These are phyloP conservation scores for Channa striata DNA, from an alignment of 2,797 vertebrate genomes.

Conservation along the genomic window DNA sequence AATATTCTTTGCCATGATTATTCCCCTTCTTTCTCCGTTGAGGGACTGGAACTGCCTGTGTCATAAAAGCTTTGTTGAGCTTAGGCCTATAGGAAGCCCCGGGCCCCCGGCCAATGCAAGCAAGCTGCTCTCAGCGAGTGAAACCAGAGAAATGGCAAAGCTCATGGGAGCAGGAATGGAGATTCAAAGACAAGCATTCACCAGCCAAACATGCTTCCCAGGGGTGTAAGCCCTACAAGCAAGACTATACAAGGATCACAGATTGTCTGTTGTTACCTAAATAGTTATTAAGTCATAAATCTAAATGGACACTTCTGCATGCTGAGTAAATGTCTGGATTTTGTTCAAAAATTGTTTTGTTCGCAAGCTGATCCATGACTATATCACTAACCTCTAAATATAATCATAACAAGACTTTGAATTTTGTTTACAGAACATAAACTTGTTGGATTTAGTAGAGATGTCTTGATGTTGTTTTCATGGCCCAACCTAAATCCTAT, in stretches of 20 bases:
- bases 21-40: conserved; percentile 44
- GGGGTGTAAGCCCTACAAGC: conserved; percentile 43
- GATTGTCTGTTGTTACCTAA: conserved; percentile 37
- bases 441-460: no score
- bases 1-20: conserved; percentile 35
- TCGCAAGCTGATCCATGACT: background rate
- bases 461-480: no score
- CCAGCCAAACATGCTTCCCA: conserved; percentile 47
- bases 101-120: conserved; percentile 45
- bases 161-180: conserved; percentile 60
- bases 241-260: conserved; percentile 38
- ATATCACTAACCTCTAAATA: background rate
- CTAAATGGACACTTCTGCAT: conserved; percentile 16
- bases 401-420: no score
- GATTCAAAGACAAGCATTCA: conserved; percentile 72
- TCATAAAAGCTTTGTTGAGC: conserved; percentile 68
- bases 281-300: conserved; percentile 39
- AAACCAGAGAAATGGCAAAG: conserved; percentile 78
- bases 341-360: conserved; percentile 1
- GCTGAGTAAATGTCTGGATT: background rate
- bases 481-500: no score
- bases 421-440: no score
- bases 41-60: conserved; percentile 56
- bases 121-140: conserved; percentile 59
- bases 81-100: conserved; percentile 55